Evolutionary conservation across 1,140 invertebrate genomes (phyloP).

Genomic region (Manduca sexta): DNA sequence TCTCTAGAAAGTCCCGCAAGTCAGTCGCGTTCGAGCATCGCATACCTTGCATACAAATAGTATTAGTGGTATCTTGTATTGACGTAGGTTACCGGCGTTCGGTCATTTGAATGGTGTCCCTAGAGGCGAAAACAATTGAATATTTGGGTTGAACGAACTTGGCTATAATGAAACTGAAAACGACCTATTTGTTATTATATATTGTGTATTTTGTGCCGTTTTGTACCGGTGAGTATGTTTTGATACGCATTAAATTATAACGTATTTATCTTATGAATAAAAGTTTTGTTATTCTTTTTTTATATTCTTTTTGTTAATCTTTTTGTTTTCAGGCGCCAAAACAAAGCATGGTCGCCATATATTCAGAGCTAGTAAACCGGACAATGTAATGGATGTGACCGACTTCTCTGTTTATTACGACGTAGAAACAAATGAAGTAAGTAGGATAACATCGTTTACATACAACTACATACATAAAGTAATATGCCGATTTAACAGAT

Average conservation of each 20-base stretch:
- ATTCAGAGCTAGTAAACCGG: slow-evolving; percentile 15
- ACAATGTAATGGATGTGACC: slow-evolving; percentile 52
- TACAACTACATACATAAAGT: too few relatives aligned
- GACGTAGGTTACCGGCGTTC: slow-evolving; percentile 40
- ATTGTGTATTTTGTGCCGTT: slow-evolving; percentile 15
- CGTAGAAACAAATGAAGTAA: slow-evolving; percentile 58
- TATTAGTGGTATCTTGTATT: slow-evolving; percentile 40
- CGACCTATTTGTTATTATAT: slow-evolving; percentile 25
- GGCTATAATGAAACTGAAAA: slow-evolving; percentile 44
- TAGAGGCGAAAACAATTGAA: slow-evolving; percentile 42
- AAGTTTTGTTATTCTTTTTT: too few relatives aligned
- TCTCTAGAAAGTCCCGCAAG: slow-evolving; percentile 65
- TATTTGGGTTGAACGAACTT: slow-evolving; percentile 21
- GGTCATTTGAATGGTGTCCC: slow-evolving; percentile 56
- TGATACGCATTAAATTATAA: not conserved
- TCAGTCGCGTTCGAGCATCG: slow-evolving; percentile 40
- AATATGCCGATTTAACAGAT: too few relatives aligned
- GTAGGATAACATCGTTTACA: slow-evolving; percentile 1
- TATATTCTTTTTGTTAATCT: too few relatives aligned
- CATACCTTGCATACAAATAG: slow-evolving; percentile 64
- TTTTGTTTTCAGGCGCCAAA: not conserved
- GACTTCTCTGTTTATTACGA: slow-evolving; percentile 68
- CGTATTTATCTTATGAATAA: not conserved
- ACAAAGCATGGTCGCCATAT: slow-evolving; percentile 4
- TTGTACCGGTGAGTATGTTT: slow-evolving; percentile 24